phyloP scores from a whole-genome alignment of 1,140 invertebrate species.

The Caenorhabditis remanei region DNA sequence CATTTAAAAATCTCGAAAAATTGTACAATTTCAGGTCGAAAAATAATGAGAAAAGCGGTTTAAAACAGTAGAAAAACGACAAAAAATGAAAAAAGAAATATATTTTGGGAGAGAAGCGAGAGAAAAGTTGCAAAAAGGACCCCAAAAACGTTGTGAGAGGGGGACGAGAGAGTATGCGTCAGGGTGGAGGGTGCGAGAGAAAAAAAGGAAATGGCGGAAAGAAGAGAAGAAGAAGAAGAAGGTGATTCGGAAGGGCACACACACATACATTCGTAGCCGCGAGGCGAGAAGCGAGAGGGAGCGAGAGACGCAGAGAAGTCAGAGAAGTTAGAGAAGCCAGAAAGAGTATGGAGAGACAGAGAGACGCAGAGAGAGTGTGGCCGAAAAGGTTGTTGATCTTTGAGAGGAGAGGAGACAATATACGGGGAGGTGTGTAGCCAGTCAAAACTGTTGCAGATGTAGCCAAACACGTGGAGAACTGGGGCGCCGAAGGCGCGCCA shows the following conservation, averaged over 20 bases:
- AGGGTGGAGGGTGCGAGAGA: conserved; percentile 6
- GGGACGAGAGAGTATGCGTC: no score
- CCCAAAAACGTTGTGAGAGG: no score
- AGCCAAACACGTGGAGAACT: not conserved
- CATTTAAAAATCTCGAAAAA: no score
- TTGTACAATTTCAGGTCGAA: no score
- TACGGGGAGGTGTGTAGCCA: not conserved
- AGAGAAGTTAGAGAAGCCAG: not conserved
- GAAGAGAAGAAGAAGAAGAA: not conserved
- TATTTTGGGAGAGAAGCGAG: not conserved
- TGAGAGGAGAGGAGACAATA: conserved; percentile 33
- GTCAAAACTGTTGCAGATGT: not conserved
- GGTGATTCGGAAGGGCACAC: conserved; percentile 8
- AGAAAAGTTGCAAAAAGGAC: not conserved
- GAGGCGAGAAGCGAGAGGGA: not conserved
- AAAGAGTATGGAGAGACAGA: not conserved
- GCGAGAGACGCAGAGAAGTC: not conserved
- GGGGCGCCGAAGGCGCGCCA: no score
- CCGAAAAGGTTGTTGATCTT: conserved; percentile 62
- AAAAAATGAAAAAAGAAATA: no score
- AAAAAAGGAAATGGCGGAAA: not conserved
- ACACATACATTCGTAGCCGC: not conserved
- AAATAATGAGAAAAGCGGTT: not conserved
- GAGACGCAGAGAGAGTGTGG: not conserved
- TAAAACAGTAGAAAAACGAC: not conserved